A percentile compares a stretch with the other conserved stretches of the same genome.
These are phyloP conservation scores for Asteroscopus sphinx DNA, from an alignment of 2,888 invertebrate species.

Conservation along the genomic window DNA sequence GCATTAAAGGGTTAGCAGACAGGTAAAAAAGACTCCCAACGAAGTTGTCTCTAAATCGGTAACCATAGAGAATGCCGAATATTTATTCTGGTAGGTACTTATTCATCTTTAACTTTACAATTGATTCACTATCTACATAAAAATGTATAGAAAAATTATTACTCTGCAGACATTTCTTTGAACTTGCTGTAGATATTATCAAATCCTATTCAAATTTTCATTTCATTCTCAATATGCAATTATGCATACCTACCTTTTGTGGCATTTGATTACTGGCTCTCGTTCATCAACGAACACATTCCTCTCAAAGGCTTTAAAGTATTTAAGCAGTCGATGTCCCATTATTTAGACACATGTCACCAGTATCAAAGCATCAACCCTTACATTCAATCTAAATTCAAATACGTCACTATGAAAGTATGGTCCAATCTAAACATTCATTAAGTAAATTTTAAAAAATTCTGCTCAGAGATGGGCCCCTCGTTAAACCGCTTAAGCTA, in stretches of 20 bases:
- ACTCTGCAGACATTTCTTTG: too few relatives aligned
- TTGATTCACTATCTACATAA: too few relatives aligned
- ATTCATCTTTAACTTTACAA: too few relatives aligned
- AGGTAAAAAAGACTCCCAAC: constrained; percentile 76
- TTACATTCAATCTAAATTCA: constrained; percentile 79
- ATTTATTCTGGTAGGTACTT: too few relatives aligned
- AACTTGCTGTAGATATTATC: background rate
- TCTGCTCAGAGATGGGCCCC: constrained; percentile 73
- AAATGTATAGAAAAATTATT: too few relatives aligned
- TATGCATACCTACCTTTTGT: background rate
- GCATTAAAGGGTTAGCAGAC: constrained; percentile 75
- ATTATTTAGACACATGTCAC: constrained; percentile 86
- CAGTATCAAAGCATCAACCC: constrained; percentile 73
- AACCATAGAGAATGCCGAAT: constrained; percentile 5
- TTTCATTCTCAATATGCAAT: background rate
- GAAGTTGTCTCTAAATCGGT: constrained; percentile 51
- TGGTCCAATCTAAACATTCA: constrained; percentile 88
- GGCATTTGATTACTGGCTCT: constrained; percentile 11
- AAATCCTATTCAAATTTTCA: background rate
- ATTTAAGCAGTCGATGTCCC: constrained; percentile 57
- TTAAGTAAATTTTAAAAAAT: constrained; percentile 77
- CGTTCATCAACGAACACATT: constrained; percentile 52
- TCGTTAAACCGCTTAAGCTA: constrained; percentile 87
- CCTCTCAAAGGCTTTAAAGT: constrained; percentile 60
- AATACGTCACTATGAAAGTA: constrained; percentile 78